Evolutionary conservation across 2,113 vertebrate genomes (phyloP).

Genomic region (Poecilia latipinna): DNA sequence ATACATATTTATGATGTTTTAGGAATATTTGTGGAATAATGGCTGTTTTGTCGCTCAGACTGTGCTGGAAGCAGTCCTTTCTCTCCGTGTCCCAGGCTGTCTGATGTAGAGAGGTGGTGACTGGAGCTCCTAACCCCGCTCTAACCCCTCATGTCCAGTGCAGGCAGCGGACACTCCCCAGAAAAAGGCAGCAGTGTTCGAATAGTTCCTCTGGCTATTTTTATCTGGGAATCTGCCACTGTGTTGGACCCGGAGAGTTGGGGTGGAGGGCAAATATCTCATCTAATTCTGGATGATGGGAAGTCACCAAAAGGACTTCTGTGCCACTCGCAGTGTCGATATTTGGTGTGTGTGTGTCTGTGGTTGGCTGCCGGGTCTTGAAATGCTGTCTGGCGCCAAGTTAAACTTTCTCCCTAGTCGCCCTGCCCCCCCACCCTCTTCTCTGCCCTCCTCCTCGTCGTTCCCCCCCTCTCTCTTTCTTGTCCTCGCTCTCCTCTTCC

Average conservation of each 20-base stretch:
- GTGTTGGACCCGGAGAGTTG: constrained; percentile 66
- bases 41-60: neutral
- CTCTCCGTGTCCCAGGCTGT: constrained; percentile 35
- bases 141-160: constrained; percentile 71
- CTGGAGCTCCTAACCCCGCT: constrained; percentile 72
- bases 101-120: constrained; percentile 50
- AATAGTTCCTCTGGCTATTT: constrained; percentile 82
- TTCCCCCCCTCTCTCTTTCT: constrained; percentile 29
- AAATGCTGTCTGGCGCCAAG: constrained; percentile 81
- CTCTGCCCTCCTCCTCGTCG: constrained; percentile 24
- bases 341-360: constrained; percentile 57
- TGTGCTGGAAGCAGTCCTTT: constrained; percentile 17
- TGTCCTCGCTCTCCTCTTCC: constrained; percentile 53
- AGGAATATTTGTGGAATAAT: neutral
- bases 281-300: constrained; percentile 80
- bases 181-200: constrained; percentile 75
- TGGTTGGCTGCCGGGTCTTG: constrained; percentile 71
- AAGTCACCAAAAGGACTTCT: constrained; percentile 76
- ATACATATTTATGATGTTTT: neutral
- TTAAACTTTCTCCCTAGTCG: constrained; percentile 76
- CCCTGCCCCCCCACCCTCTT: constrained; percentile 34
- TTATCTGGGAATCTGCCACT: constrained; percentile 82
- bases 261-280: constrained; percentile 75
- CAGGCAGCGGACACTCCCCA: constrained; percentile 74
- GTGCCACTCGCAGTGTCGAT: constrained; percentile 65